Evolutionary conservation across 2,888 invertebrate species (phyloP).

Genomic region (Eupithecia abbreviata): DNA sequence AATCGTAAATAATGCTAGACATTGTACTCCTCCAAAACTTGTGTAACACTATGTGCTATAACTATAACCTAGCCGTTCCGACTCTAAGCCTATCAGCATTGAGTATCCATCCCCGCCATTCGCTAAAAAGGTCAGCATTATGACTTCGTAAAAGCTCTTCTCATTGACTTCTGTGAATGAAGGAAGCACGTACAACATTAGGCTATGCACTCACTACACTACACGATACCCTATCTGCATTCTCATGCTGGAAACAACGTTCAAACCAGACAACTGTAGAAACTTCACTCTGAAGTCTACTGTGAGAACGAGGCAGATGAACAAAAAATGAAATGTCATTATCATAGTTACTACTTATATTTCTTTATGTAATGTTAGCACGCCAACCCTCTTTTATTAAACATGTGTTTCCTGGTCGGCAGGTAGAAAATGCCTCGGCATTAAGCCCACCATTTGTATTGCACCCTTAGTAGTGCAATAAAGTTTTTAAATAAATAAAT

Average conservation of each 20-base stretch:
- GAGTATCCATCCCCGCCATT: slow-evolving; percentile 90
- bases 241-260: slow-evolving; percentile 88
- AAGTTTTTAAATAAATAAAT: no score
- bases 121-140: slow-evolving; percentile 86
- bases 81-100: slow-evolving; percentile 75
- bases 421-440: no score
- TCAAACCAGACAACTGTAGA: slow-evolving; percentile 91
- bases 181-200: slow-evolving; percentile 89
- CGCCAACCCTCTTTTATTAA: no score
- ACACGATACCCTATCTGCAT: slow-evolving; percentile 89
- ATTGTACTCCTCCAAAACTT: no score
- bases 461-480: no score
- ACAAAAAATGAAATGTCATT: no score
- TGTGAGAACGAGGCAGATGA: no score
- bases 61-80: slow-evolving; percentile 67
- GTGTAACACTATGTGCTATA: slow-evolving; percentile 63
- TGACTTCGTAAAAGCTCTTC: slow-evolving; percentile 84
- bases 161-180: slow-evolving; percentile 81
- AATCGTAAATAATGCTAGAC: no score
- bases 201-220: slow-evolving; percentile 80
- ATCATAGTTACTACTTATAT: no score
- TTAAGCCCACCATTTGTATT: no score
- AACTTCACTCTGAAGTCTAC: slow-evolving; percentile 87
- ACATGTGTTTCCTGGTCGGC: no score
- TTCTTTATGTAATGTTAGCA: no score